A percentile compares a stretch with the other conserved stretches of the same genome.
Conservation (phyloP, 2,113 vertebrate species). For the Boleophthalmus pectinirostris region DNA sequence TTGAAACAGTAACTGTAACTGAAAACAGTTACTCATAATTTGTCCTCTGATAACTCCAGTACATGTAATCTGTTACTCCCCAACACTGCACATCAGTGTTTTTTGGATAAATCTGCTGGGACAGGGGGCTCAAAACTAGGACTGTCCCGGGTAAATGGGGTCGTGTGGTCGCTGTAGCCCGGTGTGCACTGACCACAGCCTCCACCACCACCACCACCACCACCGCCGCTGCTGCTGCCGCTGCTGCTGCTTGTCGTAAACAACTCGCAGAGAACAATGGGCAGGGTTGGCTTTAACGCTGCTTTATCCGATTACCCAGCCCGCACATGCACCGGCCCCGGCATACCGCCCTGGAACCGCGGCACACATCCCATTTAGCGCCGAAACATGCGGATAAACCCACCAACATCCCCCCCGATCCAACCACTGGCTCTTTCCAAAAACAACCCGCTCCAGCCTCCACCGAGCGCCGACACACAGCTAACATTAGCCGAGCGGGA, state of each 20-base stretch:
- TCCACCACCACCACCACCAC: too few species aligned
- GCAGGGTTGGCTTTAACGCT: slow-evolving; percentile 59
- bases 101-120: too few species aligned
- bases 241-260: slow-evolving; percentile 73
- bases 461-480: slow-evolving; percentile 46
- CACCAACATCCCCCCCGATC: slow-evolving; percentile 15
- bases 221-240: slow-evolving; percentile 48
- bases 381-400: not conserved
- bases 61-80: too few species aligned
- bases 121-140: too few species aligned
- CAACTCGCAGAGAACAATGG: slow-evolving; percentile 77
- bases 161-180: not conserved
- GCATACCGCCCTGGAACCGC: not conserved
- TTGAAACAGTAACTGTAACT: too few species aligned
- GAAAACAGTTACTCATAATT: too few species aligned
- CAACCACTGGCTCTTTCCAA: slow-evolving; percentile 52
- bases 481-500: slow-evolving; percentile 70
- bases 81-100: too few species aligned
- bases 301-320: slow-evolving; percentile 56
- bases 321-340: not conserved
- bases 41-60: too few species aligned
- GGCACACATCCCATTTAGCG: not conserved
- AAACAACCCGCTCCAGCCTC: slow-evolving; percentile 59
- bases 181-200: slow-evolving; percentile 43
- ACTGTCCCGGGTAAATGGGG: too few species aligned